Conservation (phyloP, 1,140 invertebrate genomes). For the Platyscapa corneri region DNA sequence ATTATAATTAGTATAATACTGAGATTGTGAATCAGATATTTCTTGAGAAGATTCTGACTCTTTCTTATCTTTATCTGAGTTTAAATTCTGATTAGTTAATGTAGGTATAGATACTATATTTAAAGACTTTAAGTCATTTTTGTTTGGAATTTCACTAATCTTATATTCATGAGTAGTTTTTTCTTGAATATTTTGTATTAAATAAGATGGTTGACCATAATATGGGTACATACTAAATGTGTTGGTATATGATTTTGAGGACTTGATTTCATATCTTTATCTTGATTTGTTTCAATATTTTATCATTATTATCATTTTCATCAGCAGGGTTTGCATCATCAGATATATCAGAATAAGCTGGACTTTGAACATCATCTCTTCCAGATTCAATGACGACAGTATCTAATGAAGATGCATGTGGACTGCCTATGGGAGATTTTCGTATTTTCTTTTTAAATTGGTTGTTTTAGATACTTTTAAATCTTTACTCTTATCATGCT, state of each 20-base stretch:
- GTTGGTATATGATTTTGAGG: slow-evolving; percentile 72
- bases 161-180: slow-evolving; percentile 70
- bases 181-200: slow-evolving; percentile 80
- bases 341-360: slow-evolving; percentile 97
- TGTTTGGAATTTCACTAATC: slow-evolving; percentile 75
- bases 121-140: slow-evolving; percentile 73
- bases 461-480: slow-evolving; percentile 67
- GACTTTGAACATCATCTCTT: slow-evolving; percentile 89
- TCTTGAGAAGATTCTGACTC: too few relatives aligned
- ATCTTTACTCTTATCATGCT: slow-evolving; percentile 77
- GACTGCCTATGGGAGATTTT: slow-evolving; percentile 18
- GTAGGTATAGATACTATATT: slow-evolving; percentile 5
- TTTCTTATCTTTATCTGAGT: slow-evolving; percentile 20
- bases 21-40: neutral
- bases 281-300: slow-evolving; percentile 75
- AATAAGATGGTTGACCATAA: slow-evolving; percentile 81
- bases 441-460: slow-evolving; percentile 75
- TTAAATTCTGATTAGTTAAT: neutral
- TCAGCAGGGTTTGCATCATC: slow-evolving; percentile 90
- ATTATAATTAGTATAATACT: slow-evolving; percentile 32
- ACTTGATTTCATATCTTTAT: slow-evolving; percentile 77
- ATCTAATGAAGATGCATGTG: slow-evolving; percentile 75
- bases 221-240: slow-evolving; percentile 80
- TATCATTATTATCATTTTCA: slow-evolving; percentile 80
- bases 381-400: slow-evolving; percentile 74